These are phyloP conservation scores for Melierax canorus DNA, from an alignment of 2,113 vertebrate species.

Conservation along the genomic window DNA sequence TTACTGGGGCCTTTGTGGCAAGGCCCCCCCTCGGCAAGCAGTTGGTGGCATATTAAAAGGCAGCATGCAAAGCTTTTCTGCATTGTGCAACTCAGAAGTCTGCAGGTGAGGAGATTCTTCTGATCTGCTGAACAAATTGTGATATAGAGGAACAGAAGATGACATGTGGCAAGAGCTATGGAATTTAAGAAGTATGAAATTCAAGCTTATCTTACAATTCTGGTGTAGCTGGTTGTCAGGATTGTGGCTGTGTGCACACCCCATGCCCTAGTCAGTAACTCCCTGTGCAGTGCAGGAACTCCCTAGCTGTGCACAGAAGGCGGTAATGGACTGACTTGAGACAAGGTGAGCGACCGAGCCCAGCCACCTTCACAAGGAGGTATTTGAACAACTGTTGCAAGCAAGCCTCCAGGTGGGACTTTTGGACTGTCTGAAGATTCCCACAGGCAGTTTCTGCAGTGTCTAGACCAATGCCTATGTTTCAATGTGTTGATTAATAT, in stretches of 20 bases:
- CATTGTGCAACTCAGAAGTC: not conserved
- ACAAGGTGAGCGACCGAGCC: not conserved
- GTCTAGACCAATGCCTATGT: not conserved
- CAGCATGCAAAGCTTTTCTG: not conserved
- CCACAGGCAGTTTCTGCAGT: not conserved
- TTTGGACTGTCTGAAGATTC: not conserved
- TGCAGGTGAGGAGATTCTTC: not conserved
- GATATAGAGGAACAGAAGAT: not conserved
- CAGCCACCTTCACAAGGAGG: not conserved
- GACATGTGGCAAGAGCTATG: not conserved
- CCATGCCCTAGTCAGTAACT: not conserved
- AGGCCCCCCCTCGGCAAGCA: not conserved
- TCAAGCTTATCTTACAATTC: not conserved
- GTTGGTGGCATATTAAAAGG: not conserved
- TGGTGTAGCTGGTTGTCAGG: not conserved
- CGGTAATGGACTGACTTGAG: not conserved
- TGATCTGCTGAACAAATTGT: not conserved
- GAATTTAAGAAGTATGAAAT: not conserved
- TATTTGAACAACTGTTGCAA: not conserved
- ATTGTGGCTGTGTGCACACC: not conserved
- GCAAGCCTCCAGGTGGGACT: not conserved
- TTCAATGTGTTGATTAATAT: not conserved
- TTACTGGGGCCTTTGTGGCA: not conserved
- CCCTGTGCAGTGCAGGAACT: not conserved
- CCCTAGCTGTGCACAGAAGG: too few species aligned